Conservation (phyloP, 2,888 invertebrate species). For the Micropterix aruncella region DNA sequence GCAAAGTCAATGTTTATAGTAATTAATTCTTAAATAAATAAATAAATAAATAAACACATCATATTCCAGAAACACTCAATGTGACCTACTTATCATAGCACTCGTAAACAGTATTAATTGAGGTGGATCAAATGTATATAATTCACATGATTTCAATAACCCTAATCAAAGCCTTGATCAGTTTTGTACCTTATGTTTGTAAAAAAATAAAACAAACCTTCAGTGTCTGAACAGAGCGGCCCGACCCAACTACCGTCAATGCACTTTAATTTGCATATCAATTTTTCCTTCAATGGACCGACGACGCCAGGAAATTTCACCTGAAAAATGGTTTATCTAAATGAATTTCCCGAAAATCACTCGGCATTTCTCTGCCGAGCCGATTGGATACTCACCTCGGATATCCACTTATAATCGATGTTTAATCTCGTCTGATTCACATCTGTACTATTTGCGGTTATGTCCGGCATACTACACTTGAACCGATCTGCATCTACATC, state of each 20-base stretch:
- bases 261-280: slow-evolving; percentile 73
- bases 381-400: slow-evolving; percentile 21
- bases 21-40: no score
- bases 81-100: no score
- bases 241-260: slow-evolving; percentile 77
- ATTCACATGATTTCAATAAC: no score
- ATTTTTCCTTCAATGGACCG: slow-evolving; percentile 55
- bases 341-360: neutral
- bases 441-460: slow-evolving; percentile 27
- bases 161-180: no score
- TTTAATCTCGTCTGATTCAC: slow-evolving; percentile 29
- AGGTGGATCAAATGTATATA: no score
- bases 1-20: no score
- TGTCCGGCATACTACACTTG: slow-evolving; percentile 33
- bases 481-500: slow-evolving; percentile 34
- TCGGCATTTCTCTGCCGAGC: neutral
- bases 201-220: no score
- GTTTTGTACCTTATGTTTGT: no score
- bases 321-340: slow-evolving; percentile 21
- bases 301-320: slow-evolving; percentile 67
- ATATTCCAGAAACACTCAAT: no score
- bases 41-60: no score
- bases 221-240: slow-evolving; percentile 60
- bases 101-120: no score
- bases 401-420: slow-evolving; percentile 33